Base-by-base conservation (phyloP, 2,797 vertebrate species). In the Vireo griseus region DNA sequence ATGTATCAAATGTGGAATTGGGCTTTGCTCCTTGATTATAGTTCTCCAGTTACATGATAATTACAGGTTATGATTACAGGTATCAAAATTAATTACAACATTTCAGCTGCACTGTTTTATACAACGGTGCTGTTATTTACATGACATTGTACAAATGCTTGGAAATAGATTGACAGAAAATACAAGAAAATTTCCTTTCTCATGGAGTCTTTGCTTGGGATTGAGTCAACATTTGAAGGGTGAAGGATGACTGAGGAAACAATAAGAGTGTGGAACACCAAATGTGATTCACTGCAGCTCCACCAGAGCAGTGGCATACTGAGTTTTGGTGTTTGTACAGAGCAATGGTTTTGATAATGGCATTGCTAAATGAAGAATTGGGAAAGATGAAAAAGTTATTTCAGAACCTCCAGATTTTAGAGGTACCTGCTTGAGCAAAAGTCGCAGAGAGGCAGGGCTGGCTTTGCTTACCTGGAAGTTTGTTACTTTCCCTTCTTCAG, bases 11-110 rank as follows among this genome's bases (percentile, higher is more conserved):
- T 42, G 24, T 9, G 40, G 59, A 83, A 92, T 24, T 62, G 66
- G 79, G 73, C 44, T 91, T 67, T 80, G 28, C 55, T 93, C 72
- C 58, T 92, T 75, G 54, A 88, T 96, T 91, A 86, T 65, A 88
- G 58, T 65, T 88, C 79, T 92, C 69, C 55, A 45, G 76, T 86
- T 90, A 75, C 75, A 18, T 68, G 68, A 72, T 90, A 94, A 92
- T 92, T 93, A 29, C 59, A 86, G 44, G 68, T 91, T 95, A 47
- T 52, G 20, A 86, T 95, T 91, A 26, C 65, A 75, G 72, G 65
- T 92, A 84, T 81, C 65, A 68, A 65, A 94, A 95, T 86, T 80
- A 91, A 93, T 92, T 88, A 25, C 68, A 83, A 2, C 47, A n/a
- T 80, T 90, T 83, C 66, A 65, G 66, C 92, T 90, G 44, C 35